Evolutionary conservation across 2,888 invertebrate species (phyloP).

Genomic region (Lasioglossum marginatum): DNA sequence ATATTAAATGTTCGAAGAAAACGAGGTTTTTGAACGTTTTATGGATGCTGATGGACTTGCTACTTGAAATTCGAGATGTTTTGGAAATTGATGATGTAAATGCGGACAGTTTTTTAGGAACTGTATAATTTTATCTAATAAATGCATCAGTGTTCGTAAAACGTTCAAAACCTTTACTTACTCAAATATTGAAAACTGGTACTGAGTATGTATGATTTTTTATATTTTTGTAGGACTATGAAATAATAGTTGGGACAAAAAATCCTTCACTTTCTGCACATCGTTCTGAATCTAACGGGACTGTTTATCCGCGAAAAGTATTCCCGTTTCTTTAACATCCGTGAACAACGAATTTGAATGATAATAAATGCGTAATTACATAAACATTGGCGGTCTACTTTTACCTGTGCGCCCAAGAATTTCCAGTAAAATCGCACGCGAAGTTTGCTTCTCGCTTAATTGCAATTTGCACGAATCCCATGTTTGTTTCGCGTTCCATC

Average conservation of each 20-base stretch:
- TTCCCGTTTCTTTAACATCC: not conserved
- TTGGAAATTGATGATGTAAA: too few species aligned
- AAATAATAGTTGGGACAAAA: not conserved
- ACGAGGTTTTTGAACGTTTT: not conserved
- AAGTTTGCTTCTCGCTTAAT: not conserved
- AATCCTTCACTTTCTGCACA: not conserved
- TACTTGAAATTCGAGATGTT: not conserved
- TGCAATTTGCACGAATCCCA: not conserved
- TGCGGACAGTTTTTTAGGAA: too few species aligned
- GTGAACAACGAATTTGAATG: not conserved
- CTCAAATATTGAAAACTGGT: too few species aligned
- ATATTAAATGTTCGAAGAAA: not conserved
- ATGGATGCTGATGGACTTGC: not conserved
- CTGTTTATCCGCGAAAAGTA: not conserved
- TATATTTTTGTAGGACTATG: too few species aligned
- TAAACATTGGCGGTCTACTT: not conserved
- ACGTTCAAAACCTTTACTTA: too few species aligned
- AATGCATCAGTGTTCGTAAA: too few species aligned
- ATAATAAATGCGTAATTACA: not conserved
- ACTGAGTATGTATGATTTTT: too few species aligned
- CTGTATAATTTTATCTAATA: too few species aligned
- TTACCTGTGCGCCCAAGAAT: not conserved
- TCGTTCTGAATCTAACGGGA: not conserved
- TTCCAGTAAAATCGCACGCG: not conserved
- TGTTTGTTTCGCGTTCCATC: not conserved